A percentile compares a stretch with the other conserved stretches of the same genome.
Evolutionary conservation across 23 tunicate species (phyloP).

Genomic region (Aplidium turbinatum): DNA sequence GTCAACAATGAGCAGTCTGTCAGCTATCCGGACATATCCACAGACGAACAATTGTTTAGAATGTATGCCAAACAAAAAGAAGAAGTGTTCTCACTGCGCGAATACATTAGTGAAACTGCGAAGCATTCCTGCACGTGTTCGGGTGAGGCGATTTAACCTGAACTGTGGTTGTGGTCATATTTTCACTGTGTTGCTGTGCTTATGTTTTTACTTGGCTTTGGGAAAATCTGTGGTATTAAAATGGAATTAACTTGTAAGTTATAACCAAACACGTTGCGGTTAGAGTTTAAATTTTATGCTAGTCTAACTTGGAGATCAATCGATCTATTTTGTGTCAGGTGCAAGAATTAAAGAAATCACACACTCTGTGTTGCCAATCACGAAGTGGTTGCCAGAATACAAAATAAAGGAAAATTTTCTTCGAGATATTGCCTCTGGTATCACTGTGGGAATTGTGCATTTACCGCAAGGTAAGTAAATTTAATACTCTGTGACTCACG

Average conservation of each 20-base stretch:
- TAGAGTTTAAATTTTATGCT: too few relatives aligned
- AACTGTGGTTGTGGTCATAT: too few relatives aligned
- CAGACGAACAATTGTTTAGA: slow-evolving; percentile 18
- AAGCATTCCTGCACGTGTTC: background rate
- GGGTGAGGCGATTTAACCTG: background rate
- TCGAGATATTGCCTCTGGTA: slow-evolving; percentile 71
- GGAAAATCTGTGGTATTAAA: too few relatives aligned
- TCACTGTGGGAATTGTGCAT: slow-evolving; percentile 86
- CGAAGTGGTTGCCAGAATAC: slow-evolving; percentile 52
- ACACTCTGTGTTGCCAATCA: slow-evolving; percentile 40
- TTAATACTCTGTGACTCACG: too few relatives aligned
- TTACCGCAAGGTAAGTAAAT: slow-evolving; percentile 88
- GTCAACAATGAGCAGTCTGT: too few relatives aligned
- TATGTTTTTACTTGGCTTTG: too few relatives aligned
- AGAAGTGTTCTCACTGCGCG: slow-evolving; percentile 10
- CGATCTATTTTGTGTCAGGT: slow-evolving; percentile 21
- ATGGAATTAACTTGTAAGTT: too few relatives aligned
- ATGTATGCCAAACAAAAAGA: slow-evolving; percentile 13
- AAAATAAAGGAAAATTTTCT: slow-evolving; percentile 21
- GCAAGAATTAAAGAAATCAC: slow-evolving; percentile 12
- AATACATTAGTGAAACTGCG: background rate
- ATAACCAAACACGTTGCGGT: too few relatives aligned
- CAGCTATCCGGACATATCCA: slow-evolving; percentile 6
- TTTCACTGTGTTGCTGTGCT: too few relatives aligned
- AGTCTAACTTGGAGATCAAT: too few relatives aligned